Conservation (phyloP, 2,113 vertebrate species). For the Kryptolebias marmoratus region DNA sequence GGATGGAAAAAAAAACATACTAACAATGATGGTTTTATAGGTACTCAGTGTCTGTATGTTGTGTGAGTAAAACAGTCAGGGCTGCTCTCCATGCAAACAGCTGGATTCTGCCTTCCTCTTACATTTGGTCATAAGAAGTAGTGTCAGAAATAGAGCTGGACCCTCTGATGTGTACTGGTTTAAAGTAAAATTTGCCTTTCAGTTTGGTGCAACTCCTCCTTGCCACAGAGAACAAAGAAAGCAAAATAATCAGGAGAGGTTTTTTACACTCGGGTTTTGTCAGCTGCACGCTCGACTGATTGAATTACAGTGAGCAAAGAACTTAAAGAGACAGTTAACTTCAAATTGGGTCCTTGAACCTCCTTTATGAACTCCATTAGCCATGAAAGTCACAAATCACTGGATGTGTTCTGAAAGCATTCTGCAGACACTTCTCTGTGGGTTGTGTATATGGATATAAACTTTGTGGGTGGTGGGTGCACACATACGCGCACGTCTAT, state of each 20-base stretch:
- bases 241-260: slow-evolving; percentile 17
- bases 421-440: slow-evolving; percentile 40
- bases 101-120: too few species aligned
- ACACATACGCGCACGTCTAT: slow-evolving; percentile 62
- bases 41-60: too few species aligned
- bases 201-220: slow-evolving; percentile 19
- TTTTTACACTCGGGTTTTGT: slow-evolving; percentile 56
- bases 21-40: too few species aligned
- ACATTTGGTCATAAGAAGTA: slow-evolving; percentile 3
- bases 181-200: slow-evolving; percentile 45
- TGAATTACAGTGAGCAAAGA: slow-evolving; percentile 60
- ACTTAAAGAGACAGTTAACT: slow-evolving; percentile 58
- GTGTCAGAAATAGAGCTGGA: slow-evolving; percentile 31
- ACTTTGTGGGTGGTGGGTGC: slow-evolving; percentile 70
- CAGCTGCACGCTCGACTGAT: slow-evolving; percentile 56
- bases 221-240: slow-evolving; percentile 10
- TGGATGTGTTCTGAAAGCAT: slow-evolving; percentile 35
- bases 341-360: slow-evolving; percentile 52
- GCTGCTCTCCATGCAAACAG: too few species aligned
- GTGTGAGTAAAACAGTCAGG: too few species aligned
- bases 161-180: slow-evolving; percentile 41
- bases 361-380: slow-evolving; percentile 66
- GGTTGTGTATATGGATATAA: slow-evolving; percentile 57
- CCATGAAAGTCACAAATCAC: slow-evolving; percentile 72
- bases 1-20: too few species aligned